These are phyloP conservation scores for Urocolius indicus DNA, from an alignment of 2,113 vertebrate genomes.

Conservation along the genomic window DNA sequence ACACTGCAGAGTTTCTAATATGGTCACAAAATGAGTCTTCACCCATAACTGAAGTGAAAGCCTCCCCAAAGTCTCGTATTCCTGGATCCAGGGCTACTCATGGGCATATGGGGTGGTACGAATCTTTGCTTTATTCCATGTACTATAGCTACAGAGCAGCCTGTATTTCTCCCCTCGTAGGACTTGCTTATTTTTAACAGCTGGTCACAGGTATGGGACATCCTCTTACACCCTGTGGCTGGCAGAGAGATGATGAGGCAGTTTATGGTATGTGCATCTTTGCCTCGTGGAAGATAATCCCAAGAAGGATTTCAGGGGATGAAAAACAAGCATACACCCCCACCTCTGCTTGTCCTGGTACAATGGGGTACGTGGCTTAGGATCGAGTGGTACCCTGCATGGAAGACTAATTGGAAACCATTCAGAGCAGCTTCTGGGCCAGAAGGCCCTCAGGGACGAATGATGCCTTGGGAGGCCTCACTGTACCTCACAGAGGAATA, in stretches of 20 bases:
- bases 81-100: not conserved
- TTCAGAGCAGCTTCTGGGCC: not conserved
- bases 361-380: not conserved
- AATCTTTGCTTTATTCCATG: not conserved
- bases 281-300: not conserved
- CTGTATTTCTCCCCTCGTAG: not conserved
- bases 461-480: not conserved
- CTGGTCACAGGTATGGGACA: not conserved
- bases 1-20: not conserved
- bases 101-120: not conserved
- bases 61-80: not conserved
- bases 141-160: not conserved
- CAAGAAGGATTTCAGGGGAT: not conserved
- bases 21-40: not conserved
- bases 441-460: not conserved
- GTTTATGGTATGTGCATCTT: not conserved
- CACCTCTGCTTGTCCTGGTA: not conserved
- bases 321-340: not conserved
- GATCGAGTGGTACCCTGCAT: not conserved
- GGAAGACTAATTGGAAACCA: not conserved
- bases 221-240: not conserved
- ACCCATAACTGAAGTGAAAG: not conserved
- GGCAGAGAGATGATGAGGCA: not conserved
- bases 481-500: not conserved
- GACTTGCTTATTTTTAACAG: not conserved